Conservation (phyloP, 2,888 invertebrate species). For the Dendrolimus houi region DNA sequence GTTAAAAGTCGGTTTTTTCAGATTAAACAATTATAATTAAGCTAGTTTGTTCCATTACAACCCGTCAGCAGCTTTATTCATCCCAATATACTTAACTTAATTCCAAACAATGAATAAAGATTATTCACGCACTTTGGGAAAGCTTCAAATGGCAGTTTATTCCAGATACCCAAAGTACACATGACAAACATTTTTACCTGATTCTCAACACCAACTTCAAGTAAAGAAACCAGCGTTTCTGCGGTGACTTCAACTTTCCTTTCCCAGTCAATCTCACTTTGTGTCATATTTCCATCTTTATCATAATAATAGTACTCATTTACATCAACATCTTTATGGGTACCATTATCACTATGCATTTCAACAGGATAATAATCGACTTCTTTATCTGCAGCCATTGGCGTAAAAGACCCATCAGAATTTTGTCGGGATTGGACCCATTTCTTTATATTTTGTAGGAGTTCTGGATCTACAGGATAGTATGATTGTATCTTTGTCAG, state of each 20-base stretch:
- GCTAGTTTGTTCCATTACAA: too few relatives aligned
- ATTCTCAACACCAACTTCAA: conserved; percentile 78
- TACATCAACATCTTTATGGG: conserved; percentile 50
- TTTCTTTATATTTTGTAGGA: conserved; percentile 75
- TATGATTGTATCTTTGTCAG: conserved; percentile 77
- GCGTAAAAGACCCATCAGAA: conserved; percentile 77
- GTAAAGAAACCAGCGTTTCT: conserved; percentile 76
- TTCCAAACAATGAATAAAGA: too few relatives aligned
- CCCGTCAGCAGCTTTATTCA: too few relatives aligned
- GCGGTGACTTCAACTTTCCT: conserved; percentile 78
- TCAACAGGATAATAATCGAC: conserved; percentile 66
- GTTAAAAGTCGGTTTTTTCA: too few relatives aligned
- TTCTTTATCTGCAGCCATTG: conserved; percentile 76
- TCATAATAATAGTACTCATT: conserved; percentile 70
- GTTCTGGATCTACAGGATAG: conserved; percentile 77
- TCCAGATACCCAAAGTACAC: too few relatives aligned
- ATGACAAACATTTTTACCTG: conserved; percentile 38
- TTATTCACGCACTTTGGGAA: too few relatives aligned
- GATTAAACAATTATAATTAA: too few relatives aligned
- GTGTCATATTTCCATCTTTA: conserved; percentile 68
- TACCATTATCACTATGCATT: conserved; percentile 46
- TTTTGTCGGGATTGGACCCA: conserved; percentile 79
- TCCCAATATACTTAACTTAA: too few relatives aligned
- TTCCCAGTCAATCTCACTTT: conserved; percentile 67
- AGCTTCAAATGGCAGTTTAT: too few relatives aligned